Conservation (phyloP, 92 coral and sea anemone species). For the Bergia sp. region DNA sequence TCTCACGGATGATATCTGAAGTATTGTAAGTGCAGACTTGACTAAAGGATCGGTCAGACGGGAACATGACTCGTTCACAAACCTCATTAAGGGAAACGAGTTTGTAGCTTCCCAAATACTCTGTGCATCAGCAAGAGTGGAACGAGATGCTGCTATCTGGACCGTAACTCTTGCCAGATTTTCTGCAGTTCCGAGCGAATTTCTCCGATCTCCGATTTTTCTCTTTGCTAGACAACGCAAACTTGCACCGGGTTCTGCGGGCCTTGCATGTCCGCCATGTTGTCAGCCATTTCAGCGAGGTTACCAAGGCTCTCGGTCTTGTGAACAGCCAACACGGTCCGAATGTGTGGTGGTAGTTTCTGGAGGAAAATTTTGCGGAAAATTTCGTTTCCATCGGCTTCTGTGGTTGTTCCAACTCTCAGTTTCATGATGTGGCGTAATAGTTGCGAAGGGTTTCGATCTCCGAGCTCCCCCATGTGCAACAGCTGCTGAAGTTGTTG, state of each 20-base stretch:
- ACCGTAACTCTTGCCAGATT: slow-evolving; percentile 27
- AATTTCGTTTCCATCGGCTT: slow-evolving; percentile 26
- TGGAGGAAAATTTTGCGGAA: slow-evolving; percentile 38
- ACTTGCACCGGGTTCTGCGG: background rate
- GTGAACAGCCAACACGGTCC: slow-evolving; percentile 40
- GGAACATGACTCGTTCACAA: too few relatives aligned
- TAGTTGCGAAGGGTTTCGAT: slow-evolving; percentile 18
- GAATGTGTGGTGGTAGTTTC: slow-evolving; percentile 35
- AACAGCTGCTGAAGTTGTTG: slow-evolving; percentile 33
- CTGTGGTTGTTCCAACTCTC: slow-evolving; percentile 32
- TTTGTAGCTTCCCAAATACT: too few relatives aligned
- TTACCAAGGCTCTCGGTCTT: slow-evolving; percentile 24
- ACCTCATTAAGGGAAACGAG: too few relatives aligned
- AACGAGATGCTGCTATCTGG: too few relatives aligned
- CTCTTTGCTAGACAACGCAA: background rate
- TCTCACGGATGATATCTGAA: too few relatives aligned
- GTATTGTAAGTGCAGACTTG: too few relatives aligned
- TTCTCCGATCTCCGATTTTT: slow-evolving; percentile 11
- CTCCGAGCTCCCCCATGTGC: slow-evolving; percentile 33
- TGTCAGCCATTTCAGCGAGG: slow-evolving; percentile 48
- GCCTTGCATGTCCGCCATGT: slow-evolving; percentile 47
- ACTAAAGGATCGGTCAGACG: too few relatives aligned
- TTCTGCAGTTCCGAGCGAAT: background rate
- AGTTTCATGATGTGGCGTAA: slow-evolving; percentile 42
- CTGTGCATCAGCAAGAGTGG: too few relatives aligned